phyloP scores from a whole-genome alignment of 2,888 invertebrate species.

The Unio pictorum region DNA sequence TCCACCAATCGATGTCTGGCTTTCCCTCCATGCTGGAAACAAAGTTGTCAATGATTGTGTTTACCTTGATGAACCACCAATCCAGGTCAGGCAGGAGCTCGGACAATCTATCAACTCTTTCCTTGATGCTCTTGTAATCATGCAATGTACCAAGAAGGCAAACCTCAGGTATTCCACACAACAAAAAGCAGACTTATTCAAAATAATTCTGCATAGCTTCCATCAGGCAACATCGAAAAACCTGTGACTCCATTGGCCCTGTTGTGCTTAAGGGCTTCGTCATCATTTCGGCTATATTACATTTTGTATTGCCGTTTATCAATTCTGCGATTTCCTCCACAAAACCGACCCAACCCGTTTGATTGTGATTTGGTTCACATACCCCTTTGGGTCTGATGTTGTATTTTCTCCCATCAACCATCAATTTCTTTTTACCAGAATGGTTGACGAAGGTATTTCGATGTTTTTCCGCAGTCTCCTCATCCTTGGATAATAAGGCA shows the following conservation, averaged over 20 bases:
- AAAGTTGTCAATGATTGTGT: background rate
- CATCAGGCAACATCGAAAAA: background rate
- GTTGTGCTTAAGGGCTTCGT: background rate
- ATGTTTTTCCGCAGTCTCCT: background rate
- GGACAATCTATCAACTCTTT: too few species aligned
- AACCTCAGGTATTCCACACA: background rate
- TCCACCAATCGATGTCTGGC: conserved; percentile 1
- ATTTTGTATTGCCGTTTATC: background rate
- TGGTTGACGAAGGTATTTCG: background rate
- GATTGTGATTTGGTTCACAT: too few species aligned
- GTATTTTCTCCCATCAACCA: too few species aligned
- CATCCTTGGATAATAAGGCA: background rate
- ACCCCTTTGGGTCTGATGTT: too few species aligned
- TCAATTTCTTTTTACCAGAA: background rate
- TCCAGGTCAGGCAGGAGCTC: background rate
- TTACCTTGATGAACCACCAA: background rate
- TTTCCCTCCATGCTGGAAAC: background rate
- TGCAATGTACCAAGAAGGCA: background rate
- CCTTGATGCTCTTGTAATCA: too few species aligned
- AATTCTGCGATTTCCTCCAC: background rate
- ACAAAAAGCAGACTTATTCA: background rate
- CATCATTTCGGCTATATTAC: background rate
- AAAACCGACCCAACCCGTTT: background rate
- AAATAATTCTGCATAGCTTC: conserved; percentile 1
- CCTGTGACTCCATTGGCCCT: background rate